Evolutionary conservation across 2,113 vertebrate genomes (phyloP), one percentile per base, ranked within the genome.

Genomic region (Phyllostomus discolor): DNA sequence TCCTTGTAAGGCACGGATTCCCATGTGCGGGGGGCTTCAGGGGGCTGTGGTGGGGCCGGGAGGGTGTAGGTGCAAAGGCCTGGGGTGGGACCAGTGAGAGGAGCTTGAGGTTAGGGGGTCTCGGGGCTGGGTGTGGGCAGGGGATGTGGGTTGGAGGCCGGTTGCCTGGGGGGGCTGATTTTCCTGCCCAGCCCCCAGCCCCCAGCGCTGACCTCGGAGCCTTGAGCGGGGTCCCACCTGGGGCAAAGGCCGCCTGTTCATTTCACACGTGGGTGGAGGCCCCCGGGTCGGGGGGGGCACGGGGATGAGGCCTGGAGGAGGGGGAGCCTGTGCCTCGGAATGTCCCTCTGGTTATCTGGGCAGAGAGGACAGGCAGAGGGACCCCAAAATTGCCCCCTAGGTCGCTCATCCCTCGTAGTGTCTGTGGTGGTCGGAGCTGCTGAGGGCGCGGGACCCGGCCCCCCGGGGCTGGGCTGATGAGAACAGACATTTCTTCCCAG

Each of bases 191-290:
- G 50, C 43, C 48, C 69, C 16, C 16, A 31, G 35, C 62, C 41
- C 43, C 19, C 14, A 75, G 28, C 62, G n/a, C 43, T 33, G 26
- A 75, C 43, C 72, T 46, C 59, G 38, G 50, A 11, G 35, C 41
- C 85, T n/a, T 8, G 35, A 50, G 48, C 2, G 0, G 2, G 31
- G 50, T 41, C 26, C 41, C 17, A 0, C 41, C 19, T 0, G 1
- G 24, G 11, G 4, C 3, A 12, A 24, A 72, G 0, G 10, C 0
- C 0, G 67, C 78, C 64, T n/a, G 50, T 73, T 83, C n/a, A 70
- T 84, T 83, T 90, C 88, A 92, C 43, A 11, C 64, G 43, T 20
- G 70, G 57, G 1, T 17, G 43, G 54, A 52, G 59, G n/a, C n/a
- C 5, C 20, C 4, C 4, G 50, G 80, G 7, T 15, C 1, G 24